Conservation (phyloP, 2,888 invertebrate species). For the Notocelia uddmanniana region DNA sequence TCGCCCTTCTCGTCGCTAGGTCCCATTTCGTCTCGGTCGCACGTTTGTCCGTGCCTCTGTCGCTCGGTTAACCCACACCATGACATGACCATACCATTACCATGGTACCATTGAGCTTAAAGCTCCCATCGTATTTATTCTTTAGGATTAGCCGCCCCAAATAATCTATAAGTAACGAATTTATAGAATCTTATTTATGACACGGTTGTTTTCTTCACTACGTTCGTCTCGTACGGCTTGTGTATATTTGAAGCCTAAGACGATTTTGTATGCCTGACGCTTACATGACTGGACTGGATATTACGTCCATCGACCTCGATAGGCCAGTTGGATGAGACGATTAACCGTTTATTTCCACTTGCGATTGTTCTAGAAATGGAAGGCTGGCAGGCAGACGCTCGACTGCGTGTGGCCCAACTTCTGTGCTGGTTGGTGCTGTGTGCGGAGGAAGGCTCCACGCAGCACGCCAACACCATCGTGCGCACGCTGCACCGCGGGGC, state of each 20-base stretch:
- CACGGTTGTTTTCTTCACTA: too few relatives aligned
- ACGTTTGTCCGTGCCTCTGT: too few relatives aligned
- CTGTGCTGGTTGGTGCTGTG: slow-evolving; percentile 90
- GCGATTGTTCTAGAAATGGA: slow-evolving; percentile 85
- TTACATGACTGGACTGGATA: neutral
- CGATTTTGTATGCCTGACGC: neutral
- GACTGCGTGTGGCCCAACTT: slow-evolving; percentile 90
- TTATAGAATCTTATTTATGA: too few relatives aligned
- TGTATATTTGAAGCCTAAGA: too few relatives aligned
- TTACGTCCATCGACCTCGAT: neutral
- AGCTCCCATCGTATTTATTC: neutral
- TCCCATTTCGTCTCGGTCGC: too few relatives aligned
- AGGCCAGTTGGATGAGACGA: neutral
- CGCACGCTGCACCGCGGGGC: slow-evolving; percentile 83
- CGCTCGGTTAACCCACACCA: too few relatives aligned
- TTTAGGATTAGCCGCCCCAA: too few relatives aligned
- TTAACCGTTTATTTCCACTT: neutral
- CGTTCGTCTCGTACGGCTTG: too few relatives aligned
- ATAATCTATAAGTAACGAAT: too few relatives aligned
- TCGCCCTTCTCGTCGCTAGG: too few relatives aligned
- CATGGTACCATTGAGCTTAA: neutral
- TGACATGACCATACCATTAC: too few relatives aligned
- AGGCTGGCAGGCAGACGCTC: slow-evolving; percentile 90
- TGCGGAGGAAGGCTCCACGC: slow-evolving; percentile 90
- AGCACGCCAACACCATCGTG: slow-evolving; percentile 88